Percentiles rank a stretch among this genome's conserved stretches.
These are phyloP conservation scores for Tapera naevia DNA, from an alignment of 2,797 vertebrate genomes.

Conservation along the genomic window DNA sequence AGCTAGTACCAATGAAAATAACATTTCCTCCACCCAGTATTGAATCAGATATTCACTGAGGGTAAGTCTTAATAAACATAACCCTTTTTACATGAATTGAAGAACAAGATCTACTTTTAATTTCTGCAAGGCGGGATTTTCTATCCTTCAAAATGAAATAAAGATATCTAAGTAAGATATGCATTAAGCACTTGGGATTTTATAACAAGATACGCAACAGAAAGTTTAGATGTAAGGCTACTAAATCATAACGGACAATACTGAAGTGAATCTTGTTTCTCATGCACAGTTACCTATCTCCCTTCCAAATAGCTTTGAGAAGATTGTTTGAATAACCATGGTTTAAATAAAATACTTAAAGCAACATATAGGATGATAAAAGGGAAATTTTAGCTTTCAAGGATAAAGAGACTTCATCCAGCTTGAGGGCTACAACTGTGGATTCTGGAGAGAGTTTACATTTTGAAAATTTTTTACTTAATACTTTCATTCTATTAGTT, in stretches of 20 bases:
- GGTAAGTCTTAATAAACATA: neutral
- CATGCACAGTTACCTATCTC: neutral
- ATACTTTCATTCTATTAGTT: neutral
- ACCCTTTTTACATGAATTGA: neutral
- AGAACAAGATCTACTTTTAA: neutral
- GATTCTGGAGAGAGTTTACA: neutral
- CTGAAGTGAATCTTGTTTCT: neutral
- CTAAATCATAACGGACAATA: neutral
- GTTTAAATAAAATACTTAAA: neutral
- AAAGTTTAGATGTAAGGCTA: neutral
- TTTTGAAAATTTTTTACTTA: neutral
- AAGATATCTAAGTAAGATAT: neutral
- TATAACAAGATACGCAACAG: neutral
- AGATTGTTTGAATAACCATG: neutral
- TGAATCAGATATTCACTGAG: slow-evolving; percentile 1
- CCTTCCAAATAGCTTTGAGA: neutral
- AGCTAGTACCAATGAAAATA: slow-evolving; percentile 44
- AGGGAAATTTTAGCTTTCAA: neutral
- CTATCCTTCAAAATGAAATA: neutral
- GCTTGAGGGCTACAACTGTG: neutral
- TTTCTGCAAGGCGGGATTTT: neutral
- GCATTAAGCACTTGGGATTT: neutral
- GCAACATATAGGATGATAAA: neutral
- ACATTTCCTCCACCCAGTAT: neutral
- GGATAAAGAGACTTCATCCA: neutral